phyloP scores from a whole-genome alignment of 1,140 invertebrate genomes.

The Drosophila kikkawai region DNA sequence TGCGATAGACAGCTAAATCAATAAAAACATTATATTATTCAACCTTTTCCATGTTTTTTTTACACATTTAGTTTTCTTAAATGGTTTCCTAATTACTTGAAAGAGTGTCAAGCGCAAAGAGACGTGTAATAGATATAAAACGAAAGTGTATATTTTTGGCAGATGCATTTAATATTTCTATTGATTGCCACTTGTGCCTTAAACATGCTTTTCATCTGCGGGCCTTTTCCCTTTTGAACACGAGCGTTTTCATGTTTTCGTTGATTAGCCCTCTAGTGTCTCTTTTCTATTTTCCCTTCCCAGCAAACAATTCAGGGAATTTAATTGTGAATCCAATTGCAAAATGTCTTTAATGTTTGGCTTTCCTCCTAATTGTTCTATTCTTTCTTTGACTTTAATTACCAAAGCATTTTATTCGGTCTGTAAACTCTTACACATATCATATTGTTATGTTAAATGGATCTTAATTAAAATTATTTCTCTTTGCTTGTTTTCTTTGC shows the following conservation, averaged over 20 bases:
- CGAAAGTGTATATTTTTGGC: slow-evolving; percentile 53
- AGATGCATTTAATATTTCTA: slow-evolving; percentile 48
- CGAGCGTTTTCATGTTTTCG: slow-evolving; percentile 57
- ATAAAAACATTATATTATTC: slow-evolving; percentile 54
- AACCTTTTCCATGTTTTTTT: slow-evolving; percentile 9
- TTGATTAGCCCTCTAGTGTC: slow-evolving; percentile 56
- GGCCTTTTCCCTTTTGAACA: slow-evolving; percentile 22
- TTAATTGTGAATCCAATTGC: slow-evolving; percentile 6
- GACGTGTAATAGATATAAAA: slow-evolving; percentile 5
- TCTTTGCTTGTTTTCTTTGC: slow-evolving; percentile 49
- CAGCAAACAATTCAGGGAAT: slow-evolving; percentile 3
- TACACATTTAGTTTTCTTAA: slow-evolving; percentile 15
- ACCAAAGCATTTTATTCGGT: slow-evolving; percentile 26
- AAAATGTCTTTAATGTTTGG: slow-evolving; percentile 26
- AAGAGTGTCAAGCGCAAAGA: slow-evolving; percentile 42
- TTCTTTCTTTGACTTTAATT: slow-evolving; percentile 38
- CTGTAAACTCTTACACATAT: background rate
- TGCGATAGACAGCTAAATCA: slow-evolving; percentile 62
- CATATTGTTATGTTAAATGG: slow-evolving; percentile 14
- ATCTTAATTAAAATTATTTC: slow-evolving; percentile 47
- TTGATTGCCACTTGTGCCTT: slow-evolving; percentile 34
- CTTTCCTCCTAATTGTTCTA: slow-evolving; percentile 1
- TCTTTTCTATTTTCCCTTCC: slow-evolving; percentile 15
- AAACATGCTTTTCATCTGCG: background rate
- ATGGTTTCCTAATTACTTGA: slow-evolving; percentile 66